Evolutionary conservation across 2,888 invertebrate species (phyloP), one percentile per base, ranked within the genome.

Genomic region (Volucella bombylans): DNA sequence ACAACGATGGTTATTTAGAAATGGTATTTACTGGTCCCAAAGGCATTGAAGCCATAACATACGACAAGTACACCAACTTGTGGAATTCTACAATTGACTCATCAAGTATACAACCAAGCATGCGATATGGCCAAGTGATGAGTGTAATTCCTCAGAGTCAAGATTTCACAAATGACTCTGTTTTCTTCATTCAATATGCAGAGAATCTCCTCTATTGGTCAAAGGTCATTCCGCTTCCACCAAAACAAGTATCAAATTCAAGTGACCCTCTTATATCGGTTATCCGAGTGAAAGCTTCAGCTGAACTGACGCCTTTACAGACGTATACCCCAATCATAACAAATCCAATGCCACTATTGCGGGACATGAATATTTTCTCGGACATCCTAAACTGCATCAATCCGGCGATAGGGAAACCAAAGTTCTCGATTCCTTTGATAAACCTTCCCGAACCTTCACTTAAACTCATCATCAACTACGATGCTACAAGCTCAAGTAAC

Each of bases 21-120:
- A 77, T 77, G 52, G 10, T 69, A 4, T 77, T 69, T n/a, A 77
- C 61, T 2, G 77, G 77, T 9, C 77, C 77, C 0, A 55, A 9
- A 55, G 77, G 77, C 1, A 18, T 62, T 11, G n/a, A 57, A 38
- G 69, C 54, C 2, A 43, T 69, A 2, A 55, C 61, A 0, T 77
- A 54, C 38, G 41, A 69, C 3, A 41, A 50, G 12, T 14, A 41
- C 18, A 6, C 23, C 2, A 59, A 76, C 31, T 8, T n/a, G 12
- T 57, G 57, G 73, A 47, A 0, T n/a, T 8, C 38, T 2, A 10
- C 67, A 8, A 41, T 76, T 49, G 43, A 31, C 14, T 49, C 74
- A 3, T 49, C 65, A 23, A 43, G 6, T 14, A 2, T 67, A 1
- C 50, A 65, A 43, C 67, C 68, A 3, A 62, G 14, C 52, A 61